A percentile compares a stretch with the other conserved stretches of the same genome.
phyloP scores from a whole-genome alignment of 2,888 invertebrate species.

The Julus scanicus region DNA sequence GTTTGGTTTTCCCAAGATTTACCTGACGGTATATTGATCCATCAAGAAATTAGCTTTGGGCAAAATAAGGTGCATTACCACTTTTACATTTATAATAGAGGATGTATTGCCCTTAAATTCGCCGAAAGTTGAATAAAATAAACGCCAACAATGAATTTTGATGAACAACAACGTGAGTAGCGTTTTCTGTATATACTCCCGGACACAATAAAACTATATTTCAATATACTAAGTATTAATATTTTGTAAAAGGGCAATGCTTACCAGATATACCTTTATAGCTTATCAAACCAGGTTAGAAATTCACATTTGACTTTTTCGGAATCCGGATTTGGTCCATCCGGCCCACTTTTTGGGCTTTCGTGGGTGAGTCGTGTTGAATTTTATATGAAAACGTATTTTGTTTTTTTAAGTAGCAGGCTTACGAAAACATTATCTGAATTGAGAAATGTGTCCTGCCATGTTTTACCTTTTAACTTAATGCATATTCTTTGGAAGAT shows the following conservation, averaged over 20 bases:
- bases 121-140: not conserved
- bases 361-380: not conserved
- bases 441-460: not conserved
- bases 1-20: slow-evolving; percentile 7
- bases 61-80: not conserved
- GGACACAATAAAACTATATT: slow-evolving; percentile 30
- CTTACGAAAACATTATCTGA: not conserved
- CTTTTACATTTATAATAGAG: not conserved
- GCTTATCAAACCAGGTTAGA: not conserved
- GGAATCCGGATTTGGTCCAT: slow-evolving; percentile 25
- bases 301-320: not conserved
- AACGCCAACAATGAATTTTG: not conserved
- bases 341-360: slow-evolving; percentile 5
- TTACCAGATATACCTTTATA: not conserved
- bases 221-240: not conserved
- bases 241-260: not conserved
- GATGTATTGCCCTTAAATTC: slow-evolving; percentile 34
- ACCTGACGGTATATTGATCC: not conserved
- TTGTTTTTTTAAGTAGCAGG: not conserved
- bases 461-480: not conserved
- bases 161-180: not conserved
- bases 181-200: not conserved
- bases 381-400: not conserved
- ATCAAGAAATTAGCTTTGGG: slow-evolving; percentile 13
- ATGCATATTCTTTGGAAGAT: not conserved